Evolutionary conservation across 1,140 invertebrate species (phyloP).

Genomic region (Coptotermes formosanus): DNA sequence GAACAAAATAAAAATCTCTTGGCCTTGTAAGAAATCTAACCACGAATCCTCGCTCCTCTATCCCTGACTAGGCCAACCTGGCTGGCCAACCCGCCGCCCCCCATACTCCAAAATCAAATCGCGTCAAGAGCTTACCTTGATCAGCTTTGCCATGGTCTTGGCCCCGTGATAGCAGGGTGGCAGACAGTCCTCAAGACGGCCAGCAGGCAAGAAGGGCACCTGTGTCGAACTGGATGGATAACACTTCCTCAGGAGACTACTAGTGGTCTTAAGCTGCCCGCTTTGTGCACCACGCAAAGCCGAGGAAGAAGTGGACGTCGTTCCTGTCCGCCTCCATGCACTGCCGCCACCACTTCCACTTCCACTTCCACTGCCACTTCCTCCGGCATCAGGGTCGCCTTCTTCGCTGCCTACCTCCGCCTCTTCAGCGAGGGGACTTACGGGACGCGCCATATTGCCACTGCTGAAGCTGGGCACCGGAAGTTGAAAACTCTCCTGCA

Average conservation of each 20-base stretch:
- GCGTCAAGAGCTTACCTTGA: conserved; percentile 50
- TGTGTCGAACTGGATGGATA: conserved; percentile 43
- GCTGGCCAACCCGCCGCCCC: too few relatives aligned
- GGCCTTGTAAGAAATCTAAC: too few relatives aligned
- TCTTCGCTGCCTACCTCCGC: conserved; percentile 44
- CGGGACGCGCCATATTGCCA: conserved; percentile 41
- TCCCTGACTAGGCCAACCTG: too few relatives aligned
- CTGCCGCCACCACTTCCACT: conserved; percentile 22
- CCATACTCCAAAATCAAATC: neutral
- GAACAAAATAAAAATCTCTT: too few relatives aligned
- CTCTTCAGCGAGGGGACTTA: conserved; percentile 44
- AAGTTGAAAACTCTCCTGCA: conserved; percentile 45
- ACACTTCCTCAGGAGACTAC: conserved; percentile 43
- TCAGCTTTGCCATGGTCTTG: conserved; percentile 57
- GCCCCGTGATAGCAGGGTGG: conserved; percentile 56
- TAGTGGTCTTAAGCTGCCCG: conserved; percentile 21
- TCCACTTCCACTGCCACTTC: conserved; percentile 32
- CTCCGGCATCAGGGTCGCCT: conserved; percentile 36
- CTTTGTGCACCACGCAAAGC: neutral
- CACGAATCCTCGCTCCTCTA: too few relatives aligned
- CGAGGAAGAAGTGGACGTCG: neutral
- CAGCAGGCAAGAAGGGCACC: conserved; percentile 42
- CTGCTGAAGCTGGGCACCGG: conserved; percentile 42
- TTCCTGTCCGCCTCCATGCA: neutral
- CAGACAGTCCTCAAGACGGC: conserved; percentile 50